Base-by-base conservation (phyloP, 2,888 invertebrate species). In the Drosophila stalkeri region DNA sequence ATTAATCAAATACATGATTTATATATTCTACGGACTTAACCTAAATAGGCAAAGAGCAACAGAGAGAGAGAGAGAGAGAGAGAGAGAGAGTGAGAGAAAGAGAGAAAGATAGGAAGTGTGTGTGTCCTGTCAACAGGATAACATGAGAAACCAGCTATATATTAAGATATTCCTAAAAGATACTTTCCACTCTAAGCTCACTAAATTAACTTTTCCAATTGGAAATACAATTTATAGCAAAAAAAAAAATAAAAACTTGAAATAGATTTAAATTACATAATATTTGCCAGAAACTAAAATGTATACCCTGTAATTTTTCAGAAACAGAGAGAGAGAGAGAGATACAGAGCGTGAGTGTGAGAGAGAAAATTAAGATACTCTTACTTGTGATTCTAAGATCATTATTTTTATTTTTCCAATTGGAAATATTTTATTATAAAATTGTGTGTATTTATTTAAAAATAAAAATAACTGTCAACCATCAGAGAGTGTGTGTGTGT, bases 1-100 rank as follows among this genome's bases (percentile, higher is more conserved):
- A 85, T 85, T 89, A 87, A 85, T 82, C 88, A 89, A 85, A 85
- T 80, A 69, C 64, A 87, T 89, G 89, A 85, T 85, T 86, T 89
- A 89, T 84, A 82, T 73, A 57, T 14, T 18, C 46, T 3, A 20
- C 66, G 66, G 64, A 69, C 56, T 75, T 83, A 86, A 83, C 86
- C 86, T 84, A 80, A 83, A 88, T 77, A 23, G 14, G 23, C 37
- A 39, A 39, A 16, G 16, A 39, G 16, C 37, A 14, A 41, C 9
- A 3, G 1, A 2, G 18, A 12, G 12, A 14, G 12, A 12, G 20
- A 14, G 44, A 20, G n/a, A 31, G 18, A 6, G 49, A 33, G 12
- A 39, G 16, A 7, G 1, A 3, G n/a, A 18, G 12, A 12, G 18
- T 5, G 20, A 12, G 44, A 20, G n/a, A n/a, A 12, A 7, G 51